Evolutionary conservation across 2,797 vertebrate genomes (phyloP), one percentile per base, ranked within the genome.

Genomic region (Distichodus sexfasciatus): DNA sequence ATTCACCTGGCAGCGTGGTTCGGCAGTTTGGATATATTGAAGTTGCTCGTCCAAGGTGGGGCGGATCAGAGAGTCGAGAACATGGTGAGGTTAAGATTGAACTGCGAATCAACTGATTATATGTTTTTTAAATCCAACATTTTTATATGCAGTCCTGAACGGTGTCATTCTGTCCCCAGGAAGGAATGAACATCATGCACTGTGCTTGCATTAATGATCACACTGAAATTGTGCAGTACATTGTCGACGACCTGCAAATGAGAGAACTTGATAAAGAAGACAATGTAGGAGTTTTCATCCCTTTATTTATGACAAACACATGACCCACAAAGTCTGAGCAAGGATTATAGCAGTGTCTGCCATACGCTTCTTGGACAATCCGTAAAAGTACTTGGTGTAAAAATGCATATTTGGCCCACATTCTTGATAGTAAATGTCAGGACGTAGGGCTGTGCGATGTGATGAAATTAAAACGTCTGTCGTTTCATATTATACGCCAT

Each of bases 1-100:
- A 83, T 94, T 84, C 95, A 96, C 85, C 85, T 97, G 21, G 94
- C 94, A 28, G 93, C 94, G 76, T 98, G 95, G 94, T 92, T 93
- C 84, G 94, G 95, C 75, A 93, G 91, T 86, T 86, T 96, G 46
- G 85, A 93, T 62, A 90, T 95, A 75, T 79, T 95, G 82, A 87
- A 90, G 76, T 86, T 94, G 82, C 85, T 98, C 40, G 91, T 98
- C 66, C 91, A 90, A 83, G 87, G 90, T 71, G 95, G 95, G 0
- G 94, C 92, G 33, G 94, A 95, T 71, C 93, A 92, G 84, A 95
- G 87, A 85, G 85, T 80, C 78, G 85, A 88, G 66, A 93, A 90
- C 3, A 74, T 78, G 82, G 92, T 91, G 71, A 74, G 67, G 5
- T 47, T 41, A 44, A 38, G 8, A 23, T 48, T 54, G 2, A n/a